phyloP scores from a whole-genome alignment of 2,113 vertebrate genomes.

The Ancistrus triradiatus region DNA sequence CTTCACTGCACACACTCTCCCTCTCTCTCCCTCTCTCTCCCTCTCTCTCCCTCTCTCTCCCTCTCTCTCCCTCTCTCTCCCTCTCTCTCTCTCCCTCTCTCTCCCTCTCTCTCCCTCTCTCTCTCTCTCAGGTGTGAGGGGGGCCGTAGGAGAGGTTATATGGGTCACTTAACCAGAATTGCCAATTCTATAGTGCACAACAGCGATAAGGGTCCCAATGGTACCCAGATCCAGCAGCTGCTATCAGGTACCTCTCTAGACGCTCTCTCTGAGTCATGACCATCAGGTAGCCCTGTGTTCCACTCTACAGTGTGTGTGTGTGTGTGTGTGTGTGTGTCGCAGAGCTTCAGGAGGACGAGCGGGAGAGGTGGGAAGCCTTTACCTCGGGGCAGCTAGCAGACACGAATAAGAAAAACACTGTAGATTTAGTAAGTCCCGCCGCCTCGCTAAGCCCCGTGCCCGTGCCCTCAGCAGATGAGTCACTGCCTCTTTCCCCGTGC shows the following conservation, averaged over 20 bases:
- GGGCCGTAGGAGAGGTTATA: conserved; percentile 90
- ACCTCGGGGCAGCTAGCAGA: conserved; percentile 88
- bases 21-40: neutral
- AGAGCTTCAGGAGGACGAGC: conserved; percentile 86
- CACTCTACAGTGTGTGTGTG: neutral
- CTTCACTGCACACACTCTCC: too few species aligned
- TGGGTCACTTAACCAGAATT: conserved; percentile 97
- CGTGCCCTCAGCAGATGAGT: too few species aligned
- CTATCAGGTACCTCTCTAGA: conserved; percentile 85
- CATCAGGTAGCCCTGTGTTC: neutral
- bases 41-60: conserved; percentile 3
- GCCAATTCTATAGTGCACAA: conserved; percentile 95
- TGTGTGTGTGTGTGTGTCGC: conserved; percentile 38
- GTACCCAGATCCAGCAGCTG: conserved; percentile 80
- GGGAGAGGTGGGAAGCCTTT: conserved; percentile 91
- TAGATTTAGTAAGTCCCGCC: conserved; percentile 87
- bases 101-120: conserved; percentile 2
- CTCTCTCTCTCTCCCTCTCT: neutral
- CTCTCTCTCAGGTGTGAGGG: conserved; percentile 78
- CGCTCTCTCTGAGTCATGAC: neutral
- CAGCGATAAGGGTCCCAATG: conserved; percentile 89
- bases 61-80: conserved; percentile 30
- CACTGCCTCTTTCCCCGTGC: conserved; percentile 14
- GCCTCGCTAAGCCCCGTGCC: neutral
- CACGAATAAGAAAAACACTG: conserved; percentile 97